phyloP scores from a whole-genome alignment of 2,888 invertebrate genomes.

The Uropetala carovei region DNA sequence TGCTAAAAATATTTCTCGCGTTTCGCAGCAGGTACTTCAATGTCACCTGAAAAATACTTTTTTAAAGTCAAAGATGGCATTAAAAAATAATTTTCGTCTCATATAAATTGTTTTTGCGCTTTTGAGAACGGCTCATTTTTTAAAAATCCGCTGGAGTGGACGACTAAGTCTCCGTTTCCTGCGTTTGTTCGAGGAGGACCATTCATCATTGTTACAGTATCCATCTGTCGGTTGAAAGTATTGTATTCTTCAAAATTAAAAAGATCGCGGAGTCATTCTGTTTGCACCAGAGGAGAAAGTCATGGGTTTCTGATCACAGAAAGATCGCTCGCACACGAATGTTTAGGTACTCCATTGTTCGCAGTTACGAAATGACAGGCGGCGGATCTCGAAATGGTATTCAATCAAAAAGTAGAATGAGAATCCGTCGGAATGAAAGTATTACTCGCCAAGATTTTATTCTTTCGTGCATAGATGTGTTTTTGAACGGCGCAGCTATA shows the following conservation, averaged over 20 bases:
- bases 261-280: constrained; percentile 23
- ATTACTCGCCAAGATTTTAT: too few relatives aligned
- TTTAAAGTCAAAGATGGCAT: not conserved
- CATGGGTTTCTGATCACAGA: not conserved
- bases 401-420: too few relatives aligned
- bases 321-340: not conserved
- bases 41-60: not conserved
- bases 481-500: too few relatives aligned
- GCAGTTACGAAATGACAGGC: not conserved
- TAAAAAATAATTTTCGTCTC: too few relatives aligned
- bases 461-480: too few relatives aligned
- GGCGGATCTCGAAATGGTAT: too few relatives aligned
- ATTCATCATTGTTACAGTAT: not conserved
- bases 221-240: not conserved
- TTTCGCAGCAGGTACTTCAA: not conserved
- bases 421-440: too few relatives aligned
- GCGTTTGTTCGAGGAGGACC: not conserved
- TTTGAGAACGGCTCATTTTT: not conserved
- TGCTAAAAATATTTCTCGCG: not conserved
- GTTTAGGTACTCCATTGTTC: not conserved
- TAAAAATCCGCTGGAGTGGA: not conserved
- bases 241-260: constrained; percentile 1
- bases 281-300: not conserved
- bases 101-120: not conserved
- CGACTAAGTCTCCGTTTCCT: not conserved